Base-by-base conservation (phyloP, 2,113 vertebrate genomes). In the Paedocypris sp. region DNA sequence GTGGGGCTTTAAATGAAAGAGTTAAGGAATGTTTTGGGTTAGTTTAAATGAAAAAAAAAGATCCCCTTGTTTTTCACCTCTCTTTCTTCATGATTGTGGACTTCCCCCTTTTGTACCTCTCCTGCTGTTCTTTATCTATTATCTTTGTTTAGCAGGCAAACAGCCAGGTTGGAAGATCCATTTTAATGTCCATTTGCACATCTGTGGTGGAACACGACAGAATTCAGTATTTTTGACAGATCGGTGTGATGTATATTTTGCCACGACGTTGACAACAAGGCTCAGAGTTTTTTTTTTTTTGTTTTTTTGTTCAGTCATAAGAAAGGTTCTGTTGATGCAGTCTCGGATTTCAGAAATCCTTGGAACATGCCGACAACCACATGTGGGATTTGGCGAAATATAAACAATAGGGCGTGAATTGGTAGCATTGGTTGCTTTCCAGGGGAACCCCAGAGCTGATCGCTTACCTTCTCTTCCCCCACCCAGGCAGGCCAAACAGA, bases 401-500 rank as follows among this genome's bases (percentile, higher is more conserved):
- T 20, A 58, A 58, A 58, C 54, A 58, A 33, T 54, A 35, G 39
- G 39, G 28, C 20, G 39, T 53, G 49, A 63, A 64, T 13, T 63
- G 29, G 25, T 52, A 31, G 29, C n/a, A 1, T 20, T 46, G 50
- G 32, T 39, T 6, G 31, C 25, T 20, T 53, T 57, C 62, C 42
- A 57, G 42, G 42, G 51, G 31, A 56, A 48, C 32, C 23, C 62
- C 51, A 11, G 51, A 18, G 58, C 62, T 66, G 38, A 70, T 46
- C 25, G 32, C 47, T 51, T 43, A 46, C 16, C 32, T 43, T 60
- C 47, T 8, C 10, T 61, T 38, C 42, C 38, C 56, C 25, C 39
- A 48, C 36, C 9, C 82, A 97, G 95, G 92, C 83, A 86, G 90
- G 66, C 91, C 91, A 38, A 89, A 86, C 75, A 88, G 91, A 72